Conservation (phyloP, 92 coral and sea anemone genomes). For the Epizoanthus scotinus region DNA sequence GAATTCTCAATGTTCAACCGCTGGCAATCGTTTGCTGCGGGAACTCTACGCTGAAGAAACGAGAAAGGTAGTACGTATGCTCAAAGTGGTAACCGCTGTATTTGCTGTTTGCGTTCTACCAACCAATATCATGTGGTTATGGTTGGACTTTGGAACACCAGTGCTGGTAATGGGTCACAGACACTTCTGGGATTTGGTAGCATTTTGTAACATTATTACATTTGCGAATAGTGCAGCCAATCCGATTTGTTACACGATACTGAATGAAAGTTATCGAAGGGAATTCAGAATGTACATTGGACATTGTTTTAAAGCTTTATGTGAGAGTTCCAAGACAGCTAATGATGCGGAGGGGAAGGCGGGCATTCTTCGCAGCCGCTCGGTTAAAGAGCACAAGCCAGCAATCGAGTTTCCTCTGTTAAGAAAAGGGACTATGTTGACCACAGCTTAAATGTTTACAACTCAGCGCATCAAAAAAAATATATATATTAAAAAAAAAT, state of each 20-base stretch:
- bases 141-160: slow-evolving; percentile 89
- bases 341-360: background rate
- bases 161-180: slow-evolving; percentile 46
- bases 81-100: slow-evolving; percentile 69
- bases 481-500: too few relatives aligned
- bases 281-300: slow-evolving; percentile 32
- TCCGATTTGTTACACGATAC: slow-evolving; percentile 78
- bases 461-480: too few relatives aligned
- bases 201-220: slow-evolving; percentile 70
- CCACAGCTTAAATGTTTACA: too few relatives aligned
- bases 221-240: slow-evolving; percentile 93
- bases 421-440: too few relatives aligned
- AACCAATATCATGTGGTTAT: slow-evolving; percentile 73
- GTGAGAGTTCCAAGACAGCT: background rate
- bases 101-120: slow-evolving; percentile 77
- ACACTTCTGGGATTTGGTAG: slow-evolving; percentile 73
- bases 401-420: too few relatives aligned
- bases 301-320: slow-evolving; percentile 1
- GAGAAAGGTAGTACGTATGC: slow-evolving; percentile 79
- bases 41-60: slow-evolving; percentile 72
- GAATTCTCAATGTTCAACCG: slow-evolving; percentile 36
- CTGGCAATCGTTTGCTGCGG: slow-evolving; percentile 54
- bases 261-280: slow-evolving; percentile 66
- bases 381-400: background rate
- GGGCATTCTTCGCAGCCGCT: background rate